These are phyloP conservation scores for Pelochelys cantorii DNA, from an alignment of 2,797 vertebrate genomes.

Conservation along the genomic window DNA sequence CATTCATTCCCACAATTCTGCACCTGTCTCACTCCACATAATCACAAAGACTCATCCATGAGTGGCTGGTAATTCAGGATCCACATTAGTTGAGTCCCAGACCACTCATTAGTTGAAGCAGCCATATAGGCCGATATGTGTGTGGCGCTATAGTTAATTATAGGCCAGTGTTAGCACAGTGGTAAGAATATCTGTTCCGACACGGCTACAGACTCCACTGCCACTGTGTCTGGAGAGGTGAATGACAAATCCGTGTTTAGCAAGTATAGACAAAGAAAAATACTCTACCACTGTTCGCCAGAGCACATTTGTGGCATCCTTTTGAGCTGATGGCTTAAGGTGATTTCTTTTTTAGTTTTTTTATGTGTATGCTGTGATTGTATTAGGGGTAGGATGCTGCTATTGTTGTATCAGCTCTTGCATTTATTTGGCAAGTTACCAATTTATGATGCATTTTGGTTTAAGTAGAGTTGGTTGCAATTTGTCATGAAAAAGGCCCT, in stretches of 20 bases:
- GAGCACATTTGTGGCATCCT: not conserved
- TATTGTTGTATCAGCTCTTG: not conserved
- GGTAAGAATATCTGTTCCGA: slow-evolving; percentile 38
- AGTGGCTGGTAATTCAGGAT: slow-evolving; percentile 47
- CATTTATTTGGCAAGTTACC: not conserved
- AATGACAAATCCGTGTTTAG: slow-evolving; percentile 16
- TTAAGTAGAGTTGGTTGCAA: not conserved
- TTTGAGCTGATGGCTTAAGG: not conserved
- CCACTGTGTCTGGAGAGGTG: not conserved
- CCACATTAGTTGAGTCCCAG: not conserved
- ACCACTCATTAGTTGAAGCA: slow-evolving; percentile 47
- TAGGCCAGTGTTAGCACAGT: slow-evolving; percentile 2
- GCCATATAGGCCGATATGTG: slow-evolving; percentile 56
- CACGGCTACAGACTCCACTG: not conserved
- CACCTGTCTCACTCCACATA: slow-evolving; percentile 40
- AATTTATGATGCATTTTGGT: not conserved
- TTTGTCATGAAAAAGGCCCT: not conserved
- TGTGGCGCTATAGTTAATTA: slow-evolving; percentile 51
- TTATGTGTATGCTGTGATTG: not conserved
- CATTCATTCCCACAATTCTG: not conserved
- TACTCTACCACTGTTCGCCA: not conserved
- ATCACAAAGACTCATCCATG: not conserved
- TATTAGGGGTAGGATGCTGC: not conserved
- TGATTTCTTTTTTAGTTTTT: not conserved
- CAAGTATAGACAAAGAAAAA: not conserved